phyloP scores from a whole-genome alignment of 2,797 vertebrate genomes.

The Falco columbarius region DNA sequence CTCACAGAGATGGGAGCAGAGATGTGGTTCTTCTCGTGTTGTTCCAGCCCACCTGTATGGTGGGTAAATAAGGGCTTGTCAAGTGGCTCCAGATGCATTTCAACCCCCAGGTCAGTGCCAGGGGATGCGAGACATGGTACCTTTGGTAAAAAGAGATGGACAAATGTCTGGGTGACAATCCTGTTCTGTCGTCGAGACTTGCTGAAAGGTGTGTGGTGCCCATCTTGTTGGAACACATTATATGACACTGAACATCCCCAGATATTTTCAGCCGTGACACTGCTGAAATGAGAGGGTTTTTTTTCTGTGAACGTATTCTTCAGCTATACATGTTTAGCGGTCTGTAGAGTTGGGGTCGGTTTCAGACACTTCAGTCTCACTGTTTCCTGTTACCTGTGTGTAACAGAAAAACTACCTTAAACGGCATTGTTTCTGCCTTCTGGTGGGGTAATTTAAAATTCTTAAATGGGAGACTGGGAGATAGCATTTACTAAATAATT shows the following conservation, averaged over 20 bases:
- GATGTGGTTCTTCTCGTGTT: not conserved
- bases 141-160: not conserved
- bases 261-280: not conserved
- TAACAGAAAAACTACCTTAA: not conserved
- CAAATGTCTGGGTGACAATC: not conserved
- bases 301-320: not conserved
- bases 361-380: not conserved
- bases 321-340: not conserved
- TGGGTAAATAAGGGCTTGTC: not conserved
- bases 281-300: not conserved
- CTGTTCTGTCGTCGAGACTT: not conserved
- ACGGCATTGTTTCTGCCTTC: not conserved
- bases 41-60: not conserved
- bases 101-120: not conserved
- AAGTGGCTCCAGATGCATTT: not conserved
- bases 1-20: not conserved
- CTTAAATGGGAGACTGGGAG: not conserved
- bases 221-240: not conserved
- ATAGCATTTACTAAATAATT: constrained; percentile 41
- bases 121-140: not conserved
- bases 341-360: not conserved
- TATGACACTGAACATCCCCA: not conserved
- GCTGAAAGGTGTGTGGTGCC: not conserved
- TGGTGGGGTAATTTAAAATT: constrained; percentile 27
- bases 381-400: not conserved